Percentiles rank a stretch among this genome's conserved stretches.
These are phyloP conservation scores for Salvelinus namaycush DNA, from an alignment of 2,113 vertebrate genomes.

Conservation along the genomic window DNA sequence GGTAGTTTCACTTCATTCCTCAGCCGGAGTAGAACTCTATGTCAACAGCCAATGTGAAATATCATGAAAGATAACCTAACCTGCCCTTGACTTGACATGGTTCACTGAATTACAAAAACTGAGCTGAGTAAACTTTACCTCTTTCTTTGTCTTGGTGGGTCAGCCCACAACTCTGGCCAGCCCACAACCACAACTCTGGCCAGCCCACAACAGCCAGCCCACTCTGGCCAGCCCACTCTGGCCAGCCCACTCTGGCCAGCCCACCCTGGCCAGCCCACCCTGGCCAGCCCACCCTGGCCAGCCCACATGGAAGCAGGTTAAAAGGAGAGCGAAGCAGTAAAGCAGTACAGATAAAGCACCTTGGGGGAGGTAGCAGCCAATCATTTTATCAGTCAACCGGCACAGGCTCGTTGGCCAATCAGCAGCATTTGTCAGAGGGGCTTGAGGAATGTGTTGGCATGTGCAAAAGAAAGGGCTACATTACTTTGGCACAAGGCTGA, in stretches of 20 bases:
- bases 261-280: background rate
- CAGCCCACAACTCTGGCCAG: background rate
- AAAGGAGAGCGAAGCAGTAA: slow-evolving; percentile 30
- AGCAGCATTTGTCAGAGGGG: background rate
- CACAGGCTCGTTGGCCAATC: slow-evolving; percentile 11
- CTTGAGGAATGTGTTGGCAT: slow-evolving; percentile 44
- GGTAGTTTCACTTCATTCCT: background rate
- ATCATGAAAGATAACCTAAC: background rate
- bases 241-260: background rate
- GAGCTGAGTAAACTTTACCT: background rate
- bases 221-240: background rate
- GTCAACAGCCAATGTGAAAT: background rate
- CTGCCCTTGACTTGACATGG: background rate
- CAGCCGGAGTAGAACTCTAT: background rate
- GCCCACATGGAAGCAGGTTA: slow-evolving; percentile 23
- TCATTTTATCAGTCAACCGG: slow-evolving; percentile 28
- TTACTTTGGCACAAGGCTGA: background rate
- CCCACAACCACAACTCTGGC: background rate
- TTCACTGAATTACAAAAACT: background rate
- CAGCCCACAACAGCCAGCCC: background rate
- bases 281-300: background rate
- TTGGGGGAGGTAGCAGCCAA: slow-evolving; percentile 36
- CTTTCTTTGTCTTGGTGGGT: background rate
- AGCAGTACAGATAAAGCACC: slow-evolving; percentile 3
- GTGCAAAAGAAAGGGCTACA: slow-evolving; percentile 9